Evolutionary conservation across 2,113 vertebrate genomes (phyloP).

Genomic region (Melanerpes aurifrons): DNA sequence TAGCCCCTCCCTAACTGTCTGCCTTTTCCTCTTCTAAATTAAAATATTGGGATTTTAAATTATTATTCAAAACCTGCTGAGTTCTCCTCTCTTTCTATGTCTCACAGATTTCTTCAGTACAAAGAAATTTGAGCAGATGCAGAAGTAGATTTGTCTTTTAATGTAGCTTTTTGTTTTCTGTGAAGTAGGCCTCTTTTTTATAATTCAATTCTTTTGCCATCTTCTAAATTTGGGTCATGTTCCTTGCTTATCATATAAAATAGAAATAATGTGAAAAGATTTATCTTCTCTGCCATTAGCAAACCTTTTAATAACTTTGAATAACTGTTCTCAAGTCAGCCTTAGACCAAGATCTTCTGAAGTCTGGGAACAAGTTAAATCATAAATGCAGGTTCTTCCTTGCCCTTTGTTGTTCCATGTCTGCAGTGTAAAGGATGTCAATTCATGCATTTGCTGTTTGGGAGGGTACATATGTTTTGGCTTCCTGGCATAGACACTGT

Average conservation of each 20-base stretch:
- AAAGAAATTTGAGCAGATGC: neutral
- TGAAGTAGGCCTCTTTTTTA: neutral
- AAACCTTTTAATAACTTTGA: conserved; percentile 25
- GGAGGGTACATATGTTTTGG: neutral
- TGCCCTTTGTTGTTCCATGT: neutral
- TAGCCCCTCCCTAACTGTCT: neutral
- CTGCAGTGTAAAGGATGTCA: neutral
- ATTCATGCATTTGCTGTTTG: neutral
- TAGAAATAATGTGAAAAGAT: conserved; percentile 41
- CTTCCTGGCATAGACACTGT: neutral
- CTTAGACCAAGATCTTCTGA: neutral
- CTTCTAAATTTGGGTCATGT: conserved; percentile 35
- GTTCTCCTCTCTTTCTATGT: neutral
- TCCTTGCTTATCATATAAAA: conserved; percentile 40
- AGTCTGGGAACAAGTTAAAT: neutral
- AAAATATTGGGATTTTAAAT: neutral
- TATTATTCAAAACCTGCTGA: neutral
- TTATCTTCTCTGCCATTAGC: conserved; percentile 31
- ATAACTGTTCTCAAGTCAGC: conserved; percentile 10
- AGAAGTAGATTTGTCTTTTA: neutral
- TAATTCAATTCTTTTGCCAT: neutral
- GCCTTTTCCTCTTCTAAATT: neutral
- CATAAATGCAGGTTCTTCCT: neutral
- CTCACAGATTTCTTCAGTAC: neutral
- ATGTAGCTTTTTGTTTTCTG: neutral